Base-by-base conservation (phyloP, 1,140 invertebrate genomes). In the Pemphigus obesinymphae region DNA sequence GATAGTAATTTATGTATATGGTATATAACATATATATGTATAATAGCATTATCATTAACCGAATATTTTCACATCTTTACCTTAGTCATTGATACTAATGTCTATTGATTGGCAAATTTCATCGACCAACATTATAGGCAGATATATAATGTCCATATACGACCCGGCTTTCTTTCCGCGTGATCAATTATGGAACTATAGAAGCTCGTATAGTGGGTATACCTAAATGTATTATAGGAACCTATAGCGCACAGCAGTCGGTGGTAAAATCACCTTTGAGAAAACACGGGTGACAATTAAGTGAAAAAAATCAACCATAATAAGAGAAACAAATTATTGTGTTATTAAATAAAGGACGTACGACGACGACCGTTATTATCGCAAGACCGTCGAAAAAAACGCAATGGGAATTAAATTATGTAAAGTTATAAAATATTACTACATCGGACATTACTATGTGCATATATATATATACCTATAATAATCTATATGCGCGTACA, bases 61-160 rank as follows among this genome's bases (percentile, higher is more conserved):
- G 29, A 66, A 66, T 66, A 29, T 70, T 70, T 70, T 70, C 66
- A 70, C 66, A 66, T 66, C 63, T 66, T 66, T 34, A 40, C 10
- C 68, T 15, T 20, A 73, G 70, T 73, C 70, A 50, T 73, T 50
- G 70, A 17, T 17, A 17, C 37, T 70, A 43, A 70, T 70, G 13
- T 45, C 40, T 31, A 50, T 50, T 31, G 70, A 73, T 73, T 10
- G 29, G n/a, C 70, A 29, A 31, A 73, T 73, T 73, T 48, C 66
- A 23, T 70, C 66, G 37, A 23, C n/a, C 34, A 45, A 29, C 31
- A 45, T 45, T 45, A 45, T 40, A 40, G 66, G 31, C 34, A n/a
- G 61, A 15, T 37, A 66, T 66, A 66, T 66, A 66, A 37, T 66
- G 31, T 13, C 31, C 61, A n/a, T 66, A 13, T 66, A n/a, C 20